Percentiles rank a stretch among this genome's conserved stretches.
These are phyloP conservation scores for Reticulitermes lucifugus DNA, from an alignment of 2,888 invertebrate species.

Conservation along the genomic window DNA sequence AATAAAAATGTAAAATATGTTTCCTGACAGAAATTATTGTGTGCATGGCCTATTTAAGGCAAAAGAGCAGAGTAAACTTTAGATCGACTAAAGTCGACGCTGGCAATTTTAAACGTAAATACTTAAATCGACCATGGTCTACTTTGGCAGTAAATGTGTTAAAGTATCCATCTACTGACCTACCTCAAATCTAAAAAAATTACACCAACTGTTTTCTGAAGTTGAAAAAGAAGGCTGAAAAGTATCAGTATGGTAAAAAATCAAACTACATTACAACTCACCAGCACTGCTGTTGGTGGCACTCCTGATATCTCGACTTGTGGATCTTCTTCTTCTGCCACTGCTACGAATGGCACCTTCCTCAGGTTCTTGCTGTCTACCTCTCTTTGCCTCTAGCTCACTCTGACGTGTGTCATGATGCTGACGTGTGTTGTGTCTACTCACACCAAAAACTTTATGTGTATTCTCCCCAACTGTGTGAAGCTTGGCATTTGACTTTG, in stretches of 20 bases:
- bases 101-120: too few relatives aligned
- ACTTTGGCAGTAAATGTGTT: too few relatives aligned
- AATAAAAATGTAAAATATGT: too few relatives aligned
- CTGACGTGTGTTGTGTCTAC: slow-evolving; percentile 33
- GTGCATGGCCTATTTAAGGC: too few relatives aligned
- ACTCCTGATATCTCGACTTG: slow-evolving; percentile 18
- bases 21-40: too few relatives aligned
- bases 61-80: too few relatives aligned
- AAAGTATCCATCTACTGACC: too few relatives aligned
- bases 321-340: slow-evolving; percentile 22
- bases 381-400: slow-evolving; percentile 29
- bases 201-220: too few relatives aligned
- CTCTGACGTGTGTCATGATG: slow-evolving; percentile 4
- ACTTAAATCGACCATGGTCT: too few relatives aligned
- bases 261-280: neutral
- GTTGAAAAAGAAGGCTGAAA: neutral
- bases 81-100: too few relatives aligned
- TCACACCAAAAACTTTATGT: neutral
- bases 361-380: slow-evolving; percentile 7
- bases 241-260: neutral
- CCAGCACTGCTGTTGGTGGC: neutral
- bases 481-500: slow-evolving; percentile 8
- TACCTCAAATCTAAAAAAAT: too few relatives aligned
- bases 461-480: neutral
- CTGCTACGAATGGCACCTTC: slow-evolving; percentile 5